Evolutionary conservation across 2,888 invertebrate species (phyloP), one percentile per base, ranked within the genome.

Genomic region (Sinotaia quadrata): DNA sequence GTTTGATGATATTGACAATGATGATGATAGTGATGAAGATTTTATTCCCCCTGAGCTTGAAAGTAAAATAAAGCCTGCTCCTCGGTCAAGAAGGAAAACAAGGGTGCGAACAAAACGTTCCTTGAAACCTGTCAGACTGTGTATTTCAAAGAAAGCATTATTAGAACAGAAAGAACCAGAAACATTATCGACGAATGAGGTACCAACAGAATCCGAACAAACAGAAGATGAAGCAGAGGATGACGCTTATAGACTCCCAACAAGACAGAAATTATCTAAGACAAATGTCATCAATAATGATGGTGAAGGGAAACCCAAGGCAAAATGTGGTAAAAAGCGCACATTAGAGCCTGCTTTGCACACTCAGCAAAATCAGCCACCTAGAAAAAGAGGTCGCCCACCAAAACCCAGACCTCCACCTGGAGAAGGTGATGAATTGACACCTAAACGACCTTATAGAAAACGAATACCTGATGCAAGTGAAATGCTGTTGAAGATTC

Each of bases 381-480:
- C 65, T 27, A 41, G 56, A 33, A 65, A 65, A 27, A 54, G 65
- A 56, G 65, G 65, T 12, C 41, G 65, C 33, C 65, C 65, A 3
- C 65, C 65, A 1, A 65, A 65, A 44, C 65, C 65, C 31, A 54
- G 47, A 44, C 63, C 63, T 27, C 27, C 31, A 31, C 65, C 65
- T 10, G 56, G 18, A 15, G 65, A 56, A 44, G 65, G 21, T 21
- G 54, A 65, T 31, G 65, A 65, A 29, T 31, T 54, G n/a, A 54
- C 65, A 15, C 44, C 65, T 18, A 65, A 65, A 56, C 24, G 65
- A 24, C 65, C 65, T 2, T 65, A 65, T 34, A 65, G 65, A 15
- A 65, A 65, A 37, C 33, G 47, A 21, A n/a, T 65, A 12, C 65
- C 65, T 31, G 65, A 65, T 47, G 56, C 65, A 31, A 65, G 65